phyloP scores from a whole-genome alignment of 2,113 vertebrate genomes.

The Fulmarus glacialis region DNA sequence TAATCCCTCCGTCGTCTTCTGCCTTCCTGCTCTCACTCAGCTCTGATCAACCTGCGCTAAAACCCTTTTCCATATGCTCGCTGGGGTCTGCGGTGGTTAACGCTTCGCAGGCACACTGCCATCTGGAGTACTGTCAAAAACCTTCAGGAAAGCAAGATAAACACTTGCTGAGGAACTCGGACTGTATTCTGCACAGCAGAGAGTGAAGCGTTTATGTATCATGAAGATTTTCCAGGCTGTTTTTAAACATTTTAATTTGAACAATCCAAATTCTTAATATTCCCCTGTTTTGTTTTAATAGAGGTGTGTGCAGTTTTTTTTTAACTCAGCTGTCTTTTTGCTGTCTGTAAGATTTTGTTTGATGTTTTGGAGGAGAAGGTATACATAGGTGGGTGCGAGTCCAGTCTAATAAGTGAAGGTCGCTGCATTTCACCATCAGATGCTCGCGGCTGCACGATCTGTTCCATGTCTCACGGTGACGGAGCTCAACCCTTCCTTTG shows the following conservation, averaged over 20 bases:
- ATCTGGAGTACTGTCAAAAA: background rate
- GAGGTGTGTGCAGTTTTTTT: background rate
- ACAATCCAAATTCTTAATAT: background rate
- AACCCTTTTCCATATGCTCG: background rate
- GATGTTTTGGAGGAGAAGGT: background rate
- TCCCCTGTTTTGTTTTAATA: background rate
- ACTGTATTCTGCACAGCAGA: background rate
- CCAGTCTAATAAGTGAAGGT: background rate
- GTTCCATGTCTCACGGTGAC: rapidly evolving
- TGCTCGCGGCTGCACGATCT: background rate
- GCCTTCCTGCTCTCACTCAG: rapidly evolving
- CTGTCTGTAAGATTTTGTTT: background rate
- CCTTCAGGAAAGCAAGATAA: background rate
- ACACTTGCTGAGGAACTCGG: background rate
- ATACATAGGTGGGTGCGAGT: rapidly evolving
- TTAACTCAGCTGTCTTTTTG: background rate
- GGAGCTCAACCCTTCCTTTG: background rate
- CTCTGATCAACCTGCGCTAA: background rate
- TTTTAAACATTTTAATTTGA: background rate
- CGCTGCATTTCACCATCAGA: background rate
- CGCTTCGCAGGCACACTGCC: background rate
- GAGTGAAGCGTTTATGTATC: background rate
- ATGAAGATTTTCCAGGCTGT: background rate
- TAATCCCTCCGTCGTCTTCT: rapidly evolving
- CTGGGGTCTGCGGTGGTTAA: background rate